Evolutionary conservation across 2,113 vertebrate genomes (phyloP).

Genomic region (Columba livia): DNA sequence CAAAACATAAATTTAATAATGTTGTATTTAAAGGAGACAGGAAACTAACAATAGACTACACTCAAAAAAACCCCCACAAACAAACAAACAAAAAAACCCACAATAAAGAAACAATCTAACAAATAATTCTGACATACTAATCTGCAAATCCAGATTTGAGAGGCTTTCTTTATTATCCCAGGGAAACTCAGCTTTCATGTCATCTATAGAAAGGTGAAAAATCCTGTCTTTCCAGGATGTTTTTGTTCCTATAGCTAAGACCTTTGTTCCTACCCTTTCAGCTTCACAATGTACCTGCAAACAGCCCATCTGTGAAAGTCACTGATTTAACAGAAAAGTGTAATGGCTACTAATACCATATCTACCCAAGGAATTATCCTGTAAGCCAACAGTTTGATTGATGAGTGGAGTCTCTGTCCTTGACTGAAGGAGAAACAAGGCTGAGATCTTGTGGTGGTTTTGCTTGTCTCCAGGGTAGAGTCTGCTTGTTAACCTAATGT

Average conservation of each 20-base stretch:
- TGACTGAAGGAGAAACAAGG: background rate
- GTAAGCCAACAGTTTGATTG: background rate
- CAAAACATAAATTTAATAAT: background rate
- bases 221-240: background rate
- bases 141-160: background rate
- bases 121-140: background rate
- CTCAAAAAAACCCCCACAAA: background rate
- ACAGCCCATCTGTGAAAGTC: background rate
- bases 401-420: background rate
- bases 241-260: background rate
- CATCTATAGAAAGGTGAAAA: background rate
- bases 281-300: rapidly evolving
- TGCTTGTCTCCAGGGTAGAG: background rate
- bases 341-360: background rate
- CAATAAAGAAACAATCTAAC: background rate
- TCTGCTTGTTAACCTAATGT: rapidly evolving
- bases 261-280: background rate
- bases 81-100: background rate
- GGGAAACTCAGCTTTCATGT: background rate
- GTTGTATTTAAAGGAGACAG: background rate
- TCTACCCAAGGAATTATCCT: background rate
- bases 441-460: background rate
- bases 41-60: background rate
- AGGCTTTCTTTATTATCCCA: background rate
- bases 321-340: background rate